phyloP scores from a whole-genome alignment of 2,888 invertebrate genomes.

The Parthenolecanium corni region DNA sequence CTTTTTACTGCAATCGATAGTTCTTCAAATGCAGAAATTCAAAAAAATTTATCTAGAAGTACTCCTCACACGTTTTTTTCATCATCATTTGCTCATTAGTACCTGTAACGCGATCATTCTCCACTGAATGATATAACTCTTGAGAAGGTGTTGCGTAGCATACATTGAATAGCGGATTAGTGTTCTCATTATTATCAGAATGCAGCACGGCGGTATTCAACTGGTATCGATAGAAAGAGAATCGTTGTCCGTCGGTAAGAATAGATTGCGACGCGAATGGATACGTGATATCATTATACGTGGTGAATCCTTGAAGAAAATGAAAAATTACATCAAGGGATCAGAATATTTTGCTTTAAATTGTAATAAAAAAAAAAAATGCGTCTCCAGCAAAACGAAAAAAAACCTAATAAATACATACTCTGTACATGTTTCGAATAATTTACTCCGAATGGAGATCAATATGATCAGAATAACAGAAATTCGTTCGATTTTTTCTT shows the following conservation, averaged over 20 bases:
- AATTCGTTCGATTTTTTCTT: no score
- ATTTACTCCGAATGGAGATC: no score
- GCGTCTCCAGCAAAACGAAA: neutral
- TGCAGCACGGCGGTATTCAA: slow-evolving; percentile 70
- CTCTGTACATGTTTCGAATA: neutral
- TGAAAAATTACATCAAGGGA: no score
- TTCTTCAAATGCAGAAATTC: no score
- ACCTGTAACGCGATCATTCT: slow-evolving; percentile 53
- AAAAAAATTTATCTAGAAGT: no score
- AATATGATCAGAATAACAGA: no score
- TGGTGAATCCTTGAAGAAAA: slow-evolving; percentile 57
- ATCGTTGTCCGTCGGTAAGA: slow-evolving; percentile 74
- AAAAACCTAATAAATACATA: neutral
- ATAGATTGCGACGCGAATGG: slow-evolving; percentile 81
- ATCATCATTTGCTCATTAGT: no score
- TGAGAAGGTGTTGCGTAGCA: slow-evolving; percentile 64
- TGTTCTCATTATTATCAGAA: slow-evolving; percentile 49
- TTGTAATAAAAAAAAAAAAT: neutral
- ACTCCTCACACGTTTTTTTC: no score
- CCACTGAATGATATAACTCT: slow-evolving; percentile 61
- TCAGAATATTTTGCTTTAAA: neutral
- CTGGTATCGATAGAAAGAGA: slow-evolving; percentile 83
- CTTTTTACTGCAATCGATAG: no score
- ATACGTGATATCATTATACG: slow-evolving; percentile 79
- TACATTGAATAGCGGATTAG: slow-evolving; percentile 56